Conservation (phyloP, 1,140 invertebrate species). For the Steinernema khuongi region DNA sequence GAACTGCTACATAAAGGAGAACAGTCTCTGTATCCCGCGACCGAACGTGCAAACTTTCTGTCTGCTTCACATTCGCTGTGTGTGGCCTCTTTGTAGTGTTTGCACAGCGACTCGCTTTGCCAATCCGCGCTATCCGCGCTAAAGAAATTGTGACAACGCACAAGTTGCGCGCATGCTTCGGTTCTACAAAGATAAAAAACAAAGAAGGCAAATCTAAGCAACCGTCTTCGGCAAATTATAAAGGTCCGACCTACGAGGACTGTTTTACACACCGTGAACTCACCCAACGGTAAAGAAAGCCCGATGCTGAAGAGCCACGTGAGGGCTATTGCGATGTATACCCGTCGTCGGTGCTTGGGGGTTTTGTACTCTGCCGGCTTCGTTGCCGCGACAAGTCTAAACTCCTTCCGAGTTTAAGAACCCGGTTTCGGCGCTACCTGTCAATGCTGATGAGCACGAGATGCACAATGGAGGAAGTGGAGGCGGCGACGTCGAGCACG, state of each 20-base stretch:
- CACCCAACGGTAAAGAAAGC: slow-evolving; percentile 50
- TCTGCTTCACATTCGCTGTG: too few relatives aligned
- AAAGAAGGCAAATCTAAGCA: too few relatives aligned
- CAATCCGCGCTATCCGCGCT: too few relatives aligned
- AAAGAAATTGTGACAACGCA: too few relatives aligned
- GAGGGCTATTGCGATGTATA: slow-evolving; percentile 51
- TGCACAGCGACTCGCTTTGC: too few relatives aligned
- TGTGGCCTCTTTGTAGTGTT: too few relatives aligned
- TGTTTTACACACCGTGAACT: not conserved
- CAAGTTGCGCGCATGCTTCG: too few relatives aligned
- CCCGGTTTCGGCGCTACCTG: slow-evolving; percentile 36
- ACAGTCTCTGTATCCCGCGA: too few relatives aligned
- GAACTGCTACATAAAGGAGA: too few relatives aligned
- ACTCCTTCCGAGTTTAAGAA: slow-evolving; percentile 20
- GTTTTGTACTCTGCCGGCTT: slow-evolving; percentile 59
- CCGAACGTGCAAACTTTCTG: too few relatives aligned
- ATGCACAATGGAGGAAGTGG: slow-evolving; percentile 57
- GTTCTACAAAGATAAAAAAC: too few relatives aligned
- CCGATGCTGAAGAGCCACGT: slow-evolving; percentile 55
- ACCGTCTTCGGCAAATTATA: too few relatives aligned
- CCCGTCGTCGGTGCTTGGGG: slow-evolving; percentile 50
- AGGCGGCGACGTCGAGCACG: slow-evolving; percentile 54
- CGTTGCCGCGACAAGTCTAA: slow-evolving; percentile 55
- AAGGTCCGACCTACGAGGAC: not conserved
- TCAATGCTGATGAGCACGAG: slow-evolving; percentile 57